These are phyloP conservation scores for Ptychochromis oligacanthus DNA, from an alignment of 2,113 vertebrate species.

Conservation along the genomic window DNA sequence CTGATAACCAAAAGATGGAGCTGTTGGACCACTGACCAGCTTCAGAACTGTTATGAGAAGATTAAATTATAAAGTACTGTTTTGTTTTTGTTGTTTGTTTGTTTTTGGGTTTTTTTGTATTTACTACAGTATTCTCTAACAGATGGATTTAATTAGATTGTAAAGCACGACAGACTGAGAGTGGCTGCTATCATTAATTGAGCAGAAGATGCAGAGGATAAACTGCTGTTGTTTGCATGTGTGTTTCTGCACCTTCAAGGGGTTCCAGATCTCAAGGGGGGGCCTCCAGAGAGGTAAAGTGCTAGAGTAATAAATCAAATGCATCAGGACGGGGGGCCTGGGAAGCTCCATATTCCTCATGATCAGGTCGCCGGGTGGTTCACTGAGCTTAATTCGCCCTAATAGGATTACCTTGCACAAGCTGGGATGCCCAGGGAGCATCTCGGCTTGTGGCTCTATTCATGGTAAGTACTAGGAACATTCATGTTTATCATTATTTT, in stretches of 20 bases:
- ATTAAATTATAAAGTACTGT: not conserved
- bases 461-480: conserved; percentile 1
- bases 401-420: conserved; percentile 75
- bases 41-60: not conserved
- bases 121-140: not conserved
- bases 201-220: not conserved
- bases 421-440: conserved; percentile 50
- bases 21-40: conserved; percentile 28
- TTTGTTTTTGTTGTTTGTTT: not conserved
- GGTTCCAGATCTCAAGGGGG: not conserved
- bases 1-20: conserved; percentile 56
- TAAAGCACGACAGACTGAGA: not conserved
- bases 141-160: not conserved
- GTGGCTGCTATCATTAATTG: not conserved
- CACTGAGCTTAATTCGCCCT: conserved; percentile 62
- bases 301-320: conserved; percentile 49
- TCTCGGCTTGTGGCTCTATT: conserved; percentile 31
- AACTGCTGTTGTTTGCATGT: not conserved
- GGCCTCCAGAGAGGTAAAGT: not conserved
- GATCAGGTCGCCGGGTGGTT: conserved; percentile 53
- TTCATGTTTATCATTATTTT: conserved; percentile 5
- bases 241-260: not conserved
- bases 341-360: conserved; percentile 10
- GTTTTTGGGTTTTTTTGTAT: not conserved
- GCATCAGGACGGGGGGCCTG: conserved; percentile 10